A percentile compares a stretch with the other conserved stretches of the same genome.
phyloP scores from a whole-genome alignment of 2,888 invertebrate genomes.

The Axea sp. region DNA sequence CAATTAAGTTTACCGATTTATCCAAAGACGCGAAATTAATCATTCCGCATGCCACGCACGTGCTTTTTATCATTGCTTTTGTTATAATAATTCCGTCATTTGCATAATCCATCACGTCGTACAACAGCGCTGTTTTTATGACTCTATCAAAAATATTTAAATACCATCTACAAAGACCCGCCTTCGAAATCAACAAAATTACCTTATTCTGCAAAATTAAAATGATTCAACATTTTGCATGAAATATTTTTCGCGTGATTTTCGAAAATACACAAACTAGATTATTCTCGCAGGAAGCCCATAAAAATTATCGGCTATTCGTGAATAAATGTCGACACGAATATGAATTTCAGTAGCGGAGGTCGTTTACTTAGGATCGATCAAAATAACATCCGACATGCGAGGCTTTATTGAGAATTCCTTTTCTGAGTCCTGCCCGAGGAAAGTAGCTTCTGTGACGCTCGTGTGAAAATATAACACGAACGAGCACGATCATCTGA shows the following conservation, averaged over 20 bases:
- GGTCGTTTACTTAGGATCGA: constrained; percentile 52
- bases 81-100: constrained; percentile 18
- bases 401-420: constrained; percentile 49
- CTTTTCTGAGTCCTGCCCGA: constrained; percentile 30
- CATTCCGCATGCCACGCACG: background rate
- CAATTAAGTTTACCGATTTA: constrained; percentile 9
- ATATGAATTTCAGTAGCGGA: constrained; percentile 41
- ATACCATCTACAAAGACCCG: constrained; percentile 6
- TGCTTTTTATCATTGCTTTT: background rate
- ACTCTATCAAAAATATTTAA: constrained; percentile 10
- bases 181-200: background rate
- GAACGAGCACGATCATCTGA: background rate
- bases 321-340: constrained; percentile 41
- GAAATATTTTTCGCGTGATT: constrained; percentile 11
- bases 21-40: background rate
- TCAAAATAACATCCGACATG: constrained; percentile 53
- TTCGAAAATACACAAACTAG: constrained; percentile 14
- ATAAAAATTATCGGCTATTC: constrained; percentile 33
- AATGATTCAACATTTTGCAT: background rate
- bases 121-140: background rate
- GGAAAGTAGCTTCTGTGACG: constrained; percentile 34
- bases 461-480: constrained; percentile 44
- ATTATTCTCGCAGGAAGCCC: constrained; percentile 24
- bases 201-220: background rate
- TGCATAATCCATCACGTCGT: constrained; percentile 15